Evolutionary conservation across 1,140 invertebrate species (phyloP).

Genomic region (Drosophila pseudoobscura): DNA sequence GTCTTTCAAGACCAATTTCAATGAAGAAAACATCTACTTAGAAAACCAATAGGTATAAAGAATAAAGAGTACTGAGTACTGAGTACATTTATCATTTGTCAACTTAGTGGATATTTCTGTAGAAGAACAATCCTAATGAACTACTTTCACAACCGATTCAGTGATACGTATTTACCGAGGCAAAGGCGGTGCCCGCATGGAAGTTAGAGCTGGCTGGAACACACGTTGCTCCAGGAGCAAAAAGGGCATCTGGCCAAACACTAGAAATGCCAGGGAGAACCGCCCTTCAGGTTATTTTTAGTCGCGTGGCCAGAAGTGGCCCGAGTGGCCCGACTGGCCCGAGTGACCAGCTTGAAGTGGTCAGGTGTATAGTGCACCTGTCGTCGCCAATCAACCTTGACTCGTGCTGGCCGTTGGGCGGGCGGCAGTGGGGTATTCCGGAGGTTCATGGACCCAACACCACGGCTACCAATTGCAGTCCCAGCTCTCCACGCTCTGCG

Average conservation of each 20-base stretch:
- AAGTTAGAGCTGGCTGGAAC: constrained; percentile 22
- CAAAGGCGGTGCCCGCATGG: constrained; percentile 13
- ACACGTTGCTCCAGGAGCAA: constrained; percentile 24
- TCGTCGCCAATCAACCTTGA: constrained; percentile 67
- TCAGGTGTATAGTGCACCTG: constrained; percentile 52
- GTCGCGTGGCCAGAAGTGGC: constrained; percentile 45
- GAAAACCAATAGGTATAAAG: too few relatives aligned
- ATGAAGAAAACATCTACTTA: too few relatives aligned
- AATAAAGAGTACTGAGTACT: too few relatives aligned
- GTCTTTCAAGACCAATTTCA: too few relatives aligned
- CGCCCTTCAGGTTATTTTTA: constrained; percentile 57
- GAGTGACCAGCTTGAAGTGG: constrained; percentile 49
- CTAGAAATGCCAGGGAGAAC: constrained; percentile 42
- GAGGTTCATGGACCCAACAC: constrained; percentile 20
- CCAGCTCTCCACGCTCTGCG: background rate
- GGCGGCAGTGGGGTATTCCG: background rate
- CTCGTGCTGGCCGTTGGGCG: constrained; percentile 26
- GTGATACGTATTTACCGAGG: constrained; percentile 1
- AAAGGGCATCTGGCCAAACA: constrained; percentile 51
- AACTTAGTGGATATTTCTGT: background rate
- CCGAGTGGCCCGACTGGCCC: constrained; percentile 25
- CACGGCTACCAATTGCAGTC: constrained; percentile 19
- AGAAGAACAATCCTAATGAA: constrained; percentile 10
- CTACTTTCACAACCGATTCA: constrained; percentile 5
- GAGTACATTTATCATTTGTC: background rate